Evolutionary conservation across 2,797 vertebrate genomes (phyloP), one percentile per base, ranked within the genome.

Genomic region (Amniataba percoides): DNA sequence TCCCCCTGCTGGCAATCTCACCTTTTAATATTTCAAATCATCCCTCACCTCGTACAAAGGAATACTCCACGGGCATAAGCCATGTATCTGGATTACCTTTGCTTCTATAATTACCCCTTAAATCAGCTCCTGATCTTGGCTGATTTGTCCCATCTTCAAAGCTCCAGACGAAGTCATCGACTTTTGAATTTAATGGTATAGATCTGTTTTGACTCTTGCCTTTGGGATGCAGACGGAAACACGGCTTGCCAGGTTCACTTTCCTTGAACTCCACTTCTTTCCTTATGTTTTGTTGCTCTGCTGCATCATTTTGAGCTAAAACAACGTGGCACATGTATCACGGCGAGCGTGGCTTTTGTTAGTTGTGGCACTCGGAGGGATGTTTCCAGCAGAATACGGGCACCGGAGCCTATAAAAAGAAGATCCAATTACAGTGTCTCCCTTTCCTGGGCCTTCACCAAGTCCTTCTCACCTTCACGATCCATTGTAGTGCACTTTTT

Each of bases 11-110:
- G 16, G 77, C 83, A 81, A 83, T 79, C 86, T 88, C 87, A 81
- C 90, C 86, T 93, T 93, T 92, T 92, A 89, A 91, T 92, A 89
- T 91, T 91, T 88, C 75, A 74, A 64, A 77, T 87, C 72, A 25
- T 76, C 77, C 78, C 74, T 85, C 79, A 51, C 65, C 76, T 81
- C 74, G 40, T 62, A 74, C 65, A 78, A 83, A 93, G 66, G 69
- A 77, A 82, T 31, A 53, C 83, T 81, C 81, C 1, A 5, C 14
- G 57, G 83, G 72, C 65, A 25, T 58, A 61, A 74, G 59, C 71
- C 68, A 67, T 55, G 14, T 82, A 87, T 87, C 82, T 77, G 71
- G 61, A 87, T 73, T 74, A 80, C 68, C 69, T 80, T 76, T 72
- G 48, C 72, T 67, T 78, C 68, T 77, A 46, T 92, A 90, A 91